phyloP scores from a whole-genome alignment of 2,113 vertebrate genomes.

The Grammomys dolichurus region DNA sequence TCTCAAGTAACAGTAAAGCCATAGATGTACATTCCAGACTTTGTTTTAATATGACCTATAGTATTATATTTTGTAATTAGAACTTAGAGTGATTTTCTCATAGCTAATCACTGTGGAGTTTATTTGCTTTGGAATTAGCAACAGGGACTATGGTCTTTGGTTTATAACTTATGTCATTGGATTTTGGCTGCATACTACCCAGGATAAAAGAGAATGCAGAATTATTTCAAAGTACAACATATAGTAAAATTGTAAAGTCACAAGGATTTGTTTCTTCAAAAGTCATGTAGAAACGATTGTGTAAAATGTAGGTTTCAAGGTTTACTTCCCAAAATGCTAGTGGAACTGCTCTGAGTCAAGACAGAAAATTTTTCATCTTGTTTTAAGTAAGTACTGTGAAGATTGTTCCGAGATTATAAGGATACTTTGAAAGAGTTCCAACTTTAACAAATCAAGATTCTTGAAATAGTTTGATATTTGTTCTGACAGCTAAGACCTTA shows the following conservation, averaged over 20 bases:
- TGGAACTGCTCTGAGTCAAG: not conserved
- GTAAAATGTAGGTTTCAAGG: constrained; percentile 14
- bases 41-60: constrained; percentile 46
- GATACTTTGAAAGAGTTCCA: constrained; percentile 49
- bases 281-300: constrained; percentile 23
- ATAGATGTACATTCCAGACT: not conserved
- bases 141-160: constrained; percentile 12
- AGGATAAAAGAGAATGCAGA: constrained; percentile 19
- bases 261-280: constrained; percentile 23
- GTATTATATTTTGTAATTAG: constrained; percentile 54
- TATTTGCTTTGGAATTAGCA: constrained; percentile 51
- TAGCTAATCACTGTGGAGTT: not conserved
- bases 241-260: constrained; percentile 40
- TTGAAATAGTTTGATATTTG: constrained; percentile 43
- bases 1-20: constrained; percentile 35
- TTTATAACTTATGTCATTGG: not conserved
- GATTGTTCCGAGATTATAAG: constrained; percentile 47
- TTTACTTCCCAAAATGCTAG: not conserved
- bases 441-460: constrained; percentile 46
- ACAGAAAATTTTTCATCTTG: constrained; percentile 37
- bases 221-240: constrained; percentile 28
- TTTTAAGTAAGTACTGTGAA: not conserved
- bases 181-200: not conserved
- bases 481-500: constrained; percentile 42
- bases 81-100: constrained; percentile 31